phyloP scores from a whole-genome alignment of 2,797 vertebrate genomes.

The Lutra lutra region DNA sequence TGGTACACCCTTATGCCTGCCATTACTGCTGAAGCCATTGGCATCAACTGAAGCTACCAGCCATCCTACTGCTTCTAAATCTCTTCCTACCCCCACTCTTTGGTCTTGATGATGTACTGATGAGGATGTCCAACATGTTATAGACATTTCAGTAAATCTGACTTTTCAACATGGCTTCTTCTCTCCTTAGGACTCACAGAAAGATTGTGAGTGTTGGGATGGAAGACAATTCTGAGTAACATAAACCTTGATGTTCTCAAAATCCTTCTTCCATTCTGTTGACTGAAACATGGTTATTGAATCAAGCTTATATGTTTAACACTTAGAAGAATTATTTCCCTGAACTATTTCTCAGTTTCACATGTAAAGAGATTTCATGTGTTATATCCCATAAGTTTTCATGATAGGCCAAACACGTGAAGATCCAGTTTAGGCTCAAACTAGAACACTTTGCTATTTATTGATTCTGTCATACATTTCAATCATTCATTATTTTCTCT shows the following conservation, averaged over 20 bases:
- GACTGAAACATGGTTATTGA: background rate
- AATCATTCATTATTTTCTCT: slow-evolving; percentile 24
- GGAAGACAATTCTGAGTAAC: background rate
- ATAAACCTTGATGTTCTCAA: background rate
- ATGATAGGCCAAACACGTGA: background rate
- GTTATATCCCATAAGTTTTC: background rate
- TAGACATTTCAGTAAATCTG: background rate
- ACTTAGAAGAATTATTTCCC: background rate
- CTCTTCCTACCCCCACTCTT: background rate
- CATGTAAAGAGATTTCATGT: background rate
- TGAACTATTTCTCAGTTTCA: background rate
- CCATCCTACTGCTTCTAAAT: background rate
- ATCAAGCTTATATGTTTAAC: background rate
- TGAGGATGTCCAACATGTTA: background rate
- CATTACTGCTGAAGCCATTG: background rate
- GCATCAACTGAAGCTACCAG: background rate
- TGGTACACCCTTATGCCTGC: background rate
- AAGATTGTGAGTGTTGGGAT: background rate
- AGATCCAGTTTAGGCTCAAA: background rate
- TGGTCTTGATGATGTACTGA: background rate
- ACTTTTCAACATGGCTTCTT: background rate
- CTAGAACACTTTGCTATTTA: background rate
- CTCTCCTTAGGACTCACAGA: background rate
- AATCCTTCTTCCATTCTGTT: background rate
- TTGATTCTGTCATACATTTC: slow-evolving; percentile 1